Conservation (phyloP, 1,140 invertebrate species). For the Phenacoccus solenopsis region DNA sequence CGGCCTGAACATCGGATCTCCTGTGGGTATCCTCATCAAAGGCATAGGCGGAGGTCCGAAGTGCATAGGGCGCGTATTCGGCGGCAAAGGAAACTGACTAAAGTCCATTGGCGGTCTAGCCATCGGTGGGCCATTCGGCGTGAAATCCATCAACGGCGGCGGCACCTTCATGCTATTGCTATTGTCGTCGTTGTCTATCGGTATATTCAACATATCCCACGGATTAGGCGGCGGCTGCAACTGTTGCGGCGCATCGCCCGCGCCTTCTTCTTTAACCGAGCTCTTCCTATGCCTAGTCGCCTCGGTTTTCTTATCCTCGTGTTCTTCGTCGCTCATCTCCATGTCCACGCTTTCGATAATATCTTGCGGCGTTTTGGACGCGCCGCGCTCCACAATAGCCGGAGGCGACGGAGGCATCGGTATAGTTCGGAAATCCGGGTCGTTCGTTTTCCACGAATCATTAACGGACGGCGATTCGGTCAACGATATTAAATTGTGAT, state of each 20-base stretch:
- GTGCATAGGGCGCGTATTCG: background rate
- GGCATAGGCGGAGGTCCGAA: background rate
- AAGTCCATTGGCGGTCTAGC: background rate
- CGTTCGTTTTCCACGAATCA: background rate
- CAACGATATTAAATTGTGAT: constrained; percentile 68
- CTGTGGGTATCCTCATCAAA: background rate
- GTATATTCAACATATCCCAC: background rate
- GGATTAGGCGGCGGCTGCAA: background rate
- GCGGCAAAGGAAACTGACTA: constrained; percentile 1
- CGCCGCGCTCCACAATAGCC: background rate
- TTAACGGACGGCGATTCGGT: constrained; percentile 49
- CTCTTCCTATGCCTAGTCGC: background rate
- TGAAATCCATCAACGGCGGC: background rate
- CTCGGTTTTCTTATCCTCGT: background rate
- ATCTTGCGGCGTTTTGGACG: constrained; percentile 31
- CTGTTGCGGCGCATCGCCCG: background rate
- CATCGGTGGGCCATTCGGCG: background rate
- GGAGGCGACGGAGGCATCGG: constrained; percentile 27
- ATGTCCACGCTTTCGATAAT: constrained; percentile 54
- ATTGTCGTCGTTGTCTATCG: background rate
- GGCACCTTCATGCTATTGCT: background rate
- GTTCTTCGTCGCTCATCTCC: constrained; percentile 51
- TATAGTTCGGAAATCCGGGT: constrained; percentile 17
- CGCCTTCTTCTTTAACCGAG: background rate
- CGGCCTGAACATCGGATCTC: background rate